Base-by-base conservation (phyloP, 2,888 invertebrate species). In the Andrena fulva region DNA sequence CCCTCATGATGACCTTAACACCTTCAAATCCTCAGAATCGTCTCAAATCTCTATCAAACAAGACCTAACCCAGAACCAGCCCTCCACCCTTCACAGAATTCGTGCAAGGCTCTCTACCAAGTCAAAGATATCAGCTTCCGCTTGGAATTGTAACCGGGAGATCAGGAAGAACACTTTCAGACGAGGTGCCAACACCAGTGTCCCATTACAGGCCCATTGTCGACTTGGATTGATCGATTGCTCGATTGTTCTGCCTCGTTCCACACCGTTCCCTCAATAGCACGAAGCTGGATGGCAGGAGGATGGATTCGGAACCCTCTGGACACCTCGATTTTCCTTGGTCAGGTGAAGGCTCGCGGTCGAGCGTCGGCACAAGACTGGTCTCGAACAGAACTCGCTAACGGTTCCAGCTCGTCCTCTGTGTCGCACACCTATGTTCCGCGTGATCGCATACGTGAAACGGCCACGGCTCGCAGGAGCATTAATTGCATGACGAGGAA, bases 351-450 rank as follows among this genome's bases (percentile, higher is more conserved):
- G 87, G 86, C 89, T 89, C 86, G 87, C 89, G 84, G 78, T 67
- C 90, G 91, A 86, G 88, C 82, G 91, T 89, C 87, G 82, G 89
- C 85, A 86, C 88, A 84, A 90, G 91, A 93, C 93, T 93, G 93
- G 88, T 90, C 88, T 91, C 87, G 90, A 91, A 90, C 91, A 89
- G 90, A 56, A 90, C 42, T 84, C 86, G 62, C 89, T 93, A 93
- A 93, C 93, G 93, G 93, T 93, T 90, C 82, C 90, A 87, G 88
- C 89, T 90, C 89, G 90, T 91, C 91, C 89, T 90, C 87, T 88
- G 70, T 87, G 76, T 85, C 89, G 87, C 85, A 33, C 76, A 64
- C 77, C 77, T 85, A 78, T 83, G 78, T 76, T 80, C 81, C 74
- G 68, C 67, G 76, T 52, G 77, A 70, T 84, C 78, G 69, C 76